Conservation (phyloP, 1,140 invertebrate species). For the Macrosteles quadrilineatus region DNA sequence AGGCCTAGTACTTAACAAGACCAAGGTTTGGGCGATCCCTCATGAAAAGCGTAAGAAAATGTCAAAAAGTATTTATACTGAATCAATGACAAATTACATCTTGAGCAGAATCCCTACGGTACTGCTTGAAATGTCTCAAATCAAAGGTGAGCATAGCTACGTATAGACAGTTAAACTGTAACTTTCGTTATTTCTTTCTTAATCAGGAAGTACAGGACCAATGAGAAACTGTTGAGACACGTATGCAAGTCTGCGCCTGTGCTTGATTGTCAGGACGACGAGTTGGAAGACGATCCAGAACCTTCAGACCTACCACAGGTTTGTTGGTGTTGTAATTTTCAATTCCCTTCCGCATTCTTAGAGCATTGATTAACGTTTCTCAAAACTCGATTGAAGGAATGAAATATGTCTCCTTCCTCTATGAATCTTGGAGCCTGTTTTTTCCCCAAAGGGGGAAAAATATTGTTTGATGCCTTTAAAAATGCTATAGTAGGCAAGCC, state of each 20-base stretch:
- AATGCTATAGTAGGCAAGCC: neutral
- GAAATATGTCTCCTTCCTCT: neutral
- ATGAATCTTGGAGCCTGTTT: neutral
- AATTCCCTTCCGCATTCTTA: neutral
- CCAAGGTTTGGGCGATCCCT: too few relatives aligned
- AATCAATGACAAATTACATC: too few relatives aligned
- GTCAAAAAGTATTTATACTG: too few relatives aligned
- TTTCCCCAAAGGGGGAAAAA: neutral
- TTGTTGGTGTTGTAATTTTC: neutral
- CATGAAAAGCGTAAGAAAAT: too few relatives aligned
- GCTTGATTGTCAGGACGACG: neutral
- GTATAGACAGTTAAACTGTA: too few relatives aligned
- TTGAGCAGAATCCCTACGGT: too few relatives aligned
- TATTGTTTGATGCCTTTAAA: neutral
- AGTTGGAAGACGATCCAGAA: conserved; percentile 4
- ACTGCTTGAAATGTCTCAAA: too few relatives aligned
- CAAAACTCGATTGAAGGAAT: neutral
- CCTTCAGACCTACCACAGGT: neutral
- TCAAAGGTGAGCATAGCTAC: too few relatives aligned
- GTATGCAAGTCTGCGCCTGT: neutral
- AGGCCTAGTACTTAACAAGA: too few relatives aligned
- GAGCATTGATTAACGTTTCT: neutral
- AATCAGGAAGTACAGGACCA: conserved; percentile 14
- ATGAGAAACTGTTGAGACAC: neutral
- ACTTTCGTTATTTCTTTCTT: too few relatives aligned